A percentile compares a stretch with the other conserved stretches of the same genome.
Conservation (phyloP, 2,888 invertebrate species). For the Netelia virgata region DNA sequence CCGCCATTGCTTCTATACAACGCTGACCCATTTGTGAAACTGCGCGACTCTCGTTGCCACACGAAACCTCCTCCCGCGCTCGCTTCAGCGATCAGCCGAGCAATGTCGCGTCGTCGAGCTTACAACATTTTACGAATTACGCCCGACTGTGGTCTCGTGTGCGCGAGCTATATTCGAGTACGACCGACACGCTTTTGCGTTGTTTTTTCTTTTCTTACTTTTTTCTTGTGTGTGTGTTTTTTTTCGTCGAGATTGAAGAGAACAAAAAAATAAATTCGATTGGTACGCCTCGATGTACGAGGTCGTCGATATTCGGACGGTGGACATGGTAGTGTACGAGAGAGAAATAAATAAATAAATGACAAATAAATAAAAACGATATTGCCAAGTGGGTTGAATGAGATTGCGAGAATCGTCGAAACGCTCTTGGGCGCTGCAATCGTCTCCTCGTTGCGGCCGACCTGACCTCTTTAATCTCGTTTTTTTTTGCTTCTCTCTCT, state of each 20-base stretch:
- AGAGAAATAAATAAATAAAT: conserved; percentile 1
- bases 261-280: not conserved
- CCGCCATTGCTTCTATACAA: conserved; percentile 57
- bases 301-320: no score
- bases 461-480: conserved; percentile 45
- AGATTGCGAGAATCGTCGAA: conserved; percentile 27
- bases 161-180: not conserved
- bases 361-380: conserved; percentile 10
- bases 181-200: not conserved
- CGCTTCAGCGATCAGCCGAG: conserved; percentile 18
- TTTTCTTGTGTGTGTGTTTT: no score
- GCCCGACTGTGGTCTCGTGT: conserved; percentile 13
- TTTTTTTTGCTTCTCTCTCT: not conserved
- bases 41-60: conserved; percentile 78
- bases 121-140: conserved; percentile 74
- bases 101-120: conserved; percentile 41
- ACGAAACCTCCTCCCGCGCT: conserved; percentile 60
- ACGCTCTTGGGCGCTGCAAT: conserved; percentile 4
- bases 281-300: conserved; percentile 47
- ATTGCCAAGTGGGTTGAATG: conserved; percentile 27
- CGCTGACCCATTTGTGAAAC: conserved; percentile 83
- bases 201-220: not conserved
- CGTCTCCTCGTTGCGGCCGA: conserved; percentile 8
- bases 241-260: no score
- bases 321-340: not conserved